Evolutionary conservation across 1,140 invertebrate species (phyloP), one percentile per base, ranked within the genome.

Genomic region (Hycleus phaleratus): DNA sequence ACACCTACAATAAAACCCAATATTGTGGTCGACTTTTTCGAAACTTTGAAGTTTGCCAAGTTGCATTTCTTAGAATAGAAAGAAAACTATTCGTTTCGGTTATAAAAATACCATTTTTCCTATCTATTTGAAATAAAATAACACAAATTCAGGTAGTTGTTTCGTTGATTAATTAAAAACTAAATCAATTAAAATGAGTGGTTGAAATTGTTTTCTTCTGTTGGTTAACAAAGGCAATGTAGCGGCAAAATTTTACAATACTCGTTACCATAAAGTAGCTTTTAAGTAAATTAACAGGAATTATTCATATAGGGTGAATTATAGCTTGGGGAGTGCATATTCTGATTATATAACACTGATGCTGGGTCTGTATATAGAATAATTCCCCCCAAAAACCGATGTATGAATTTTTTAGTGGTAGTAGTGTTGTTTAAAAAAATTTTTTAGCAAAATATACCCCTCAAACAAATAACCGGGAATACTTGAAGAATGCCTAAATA

Each of bases 271-370:
- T 61, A 64, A 58, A 58, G 58, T 47, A 44, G 62, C 62, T 64
- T 64, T 64, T 59, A 64, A 64, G 59, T 58, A 64, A 64, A 64
- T 64, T 64, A 64, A 64, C 49, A 46, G 26, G 56, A 64, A 64
- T 64, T 61, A 64, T 64, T 64, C 59, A 64, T 64, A 60, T 52
- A 53, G 44, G 38, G 46, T 57, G 59, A 61, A 44, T 61, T 61
- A 60, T 61, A 45, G 59, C 49, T 53, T 38, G 43, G 55, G 47
- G 55, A 58, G 58, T 55, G 58, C 58, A 60, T 60, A 60, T 60
- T 46, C 42, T 52, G 58, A 60, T 60, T 60, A 60, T 52, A 38
- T 49, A 42, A 38, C 43, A 47, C 51, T 56, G 32, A 32, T 48
- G 46, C 46, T 18, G 11, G 12, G 18, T 1, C 10, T 18, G 4